Conservation (phyloP, 2,888 invertebrate species). For the Temnothorax rugatulus region DNA sequence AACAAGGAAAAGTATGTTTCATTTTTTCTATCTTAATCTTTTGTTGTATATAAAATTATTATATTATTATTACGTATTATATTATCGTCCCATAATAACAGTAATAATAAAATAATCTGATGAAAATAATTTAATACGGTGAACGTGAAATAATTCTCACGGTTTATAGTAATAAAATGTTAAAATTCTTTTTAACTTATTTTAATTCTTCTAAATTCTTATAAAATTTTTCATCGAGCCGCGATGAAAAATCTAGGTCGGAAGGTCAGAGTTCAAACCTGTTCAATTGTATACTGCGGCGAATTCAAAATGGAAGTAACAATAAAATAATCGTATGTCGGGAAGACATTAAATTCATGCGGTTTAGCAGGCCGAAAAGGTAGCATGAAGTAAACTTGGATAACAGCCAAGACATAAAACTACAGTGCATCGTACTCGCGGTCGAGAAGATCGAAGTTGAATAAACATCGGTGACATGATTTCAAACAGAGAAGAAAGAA, state of each 20-base stretch:
- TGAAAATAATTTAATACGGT: background rate
- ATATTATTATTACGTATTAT: background rate
- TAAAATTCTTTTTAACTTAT: background rate
- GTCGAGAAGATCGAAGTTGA: constrained; percentile 17
- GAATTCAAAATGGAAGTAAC: constrained; percentile 16
- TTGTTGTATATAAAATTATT: background rate
- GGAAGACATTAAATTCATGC: constrained; percentile 14
- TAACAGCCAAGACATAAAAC: constrained; percentile 20
- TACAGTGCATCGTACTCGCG: constrained; percentile 22
- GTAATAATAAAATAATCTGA: background rate
- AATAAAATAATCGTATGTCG: constrained; percentile 22
- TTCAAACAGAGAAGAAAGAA: background rate
- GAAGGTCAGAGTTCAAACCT: constrained; percentile 10
- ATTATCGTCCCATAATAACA: background rate
- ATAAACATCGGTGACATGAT: background rate
- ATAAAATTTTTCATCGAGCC: background rate
- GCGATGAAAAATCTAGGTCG: background rate
- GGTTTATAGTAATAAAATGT: background rate
- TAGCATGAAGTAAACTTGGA: constrained; percentile 24
- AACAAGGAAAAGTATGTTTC: background rate
- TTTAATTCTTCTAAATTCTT: background rate
- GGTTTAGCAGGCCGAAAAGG: constrained; percentile 13
- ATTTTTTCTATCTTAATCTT: background rate
- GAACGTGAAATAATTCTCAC: background rate
- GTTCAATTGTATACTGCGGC: constrained; percentile 3